A percentile compares a stretch with the other conserved stretches of the same genome.
Conservation (phyloP, 1,140 invertebrate species). For the Formica exsecta region DNA sequence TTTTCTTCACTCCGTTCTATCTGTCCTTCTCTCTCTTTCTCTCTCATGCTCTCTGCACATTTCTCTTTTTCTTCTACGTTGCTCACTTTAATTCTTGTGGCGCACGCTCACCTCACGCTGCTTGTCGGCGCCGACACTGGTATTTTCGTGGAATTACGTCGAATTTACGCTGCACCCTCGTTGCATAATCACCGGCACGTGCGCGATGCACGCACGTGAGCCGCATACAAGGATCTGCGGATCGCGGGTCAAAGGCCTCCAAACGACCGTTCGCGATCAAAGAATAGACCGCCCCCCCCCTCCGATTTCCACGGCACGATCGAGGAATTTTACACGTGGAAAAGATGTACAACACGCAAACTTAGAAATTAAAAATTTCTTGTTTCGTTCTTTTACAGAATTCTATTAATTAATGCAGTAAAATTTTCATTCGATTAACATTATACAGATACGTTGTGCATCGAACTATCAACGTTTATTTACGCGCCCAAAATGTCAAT, state of each 20-base stretch:
- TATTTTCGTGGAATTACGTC: slow-evolving; percentile 54
- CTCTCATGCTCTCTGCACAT: not conserved
- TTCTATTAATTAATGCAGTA: not conserved
- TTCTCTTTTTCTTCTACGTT: slow-evolving; percentile 45
- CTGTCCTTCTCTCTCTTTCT: not conserved
- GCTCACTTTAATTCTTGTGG: slow-evolving; percentile 39
- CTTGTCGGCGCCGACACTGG: slow-evolving; percentile 47
- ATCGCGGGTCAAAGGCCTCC: slow-evolving; percentile 49
- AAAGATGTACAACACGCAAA: not conserved
- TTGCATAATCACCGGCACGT: slow-evolving; percentile 61
- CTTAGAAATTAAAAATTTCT: not conserved
- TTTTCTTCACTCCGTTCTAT: not conserved
- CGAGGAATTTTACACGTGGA: not conserved
- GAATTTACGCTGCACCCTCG: slow-evolving; percentile 56
- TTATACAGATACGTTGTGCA: not conserved
- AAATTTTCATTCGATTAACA: not conserved
- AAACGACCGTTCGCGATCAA: slow-evolving; percentile 40
- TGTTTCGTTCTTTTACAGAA: not conserved
- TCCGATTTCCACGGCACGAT: not conserved
- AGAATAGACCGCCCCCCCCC: slow-evolving; percentile 2
- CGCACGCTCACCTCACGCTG: slow-evolving; percentile 58
- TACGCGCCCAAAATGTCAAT: not conserved
- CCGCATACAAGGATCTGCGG: not conserved
- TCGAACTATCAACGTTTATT: not conserved
- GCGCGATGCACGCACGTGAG: slow-evolving; percentile 41